These are phyloP conservation scores for Tauraco erythrolophus DNA, from an alignment of 2,113 vertebrate genomes.

Conservation along the genomic window DNA sequence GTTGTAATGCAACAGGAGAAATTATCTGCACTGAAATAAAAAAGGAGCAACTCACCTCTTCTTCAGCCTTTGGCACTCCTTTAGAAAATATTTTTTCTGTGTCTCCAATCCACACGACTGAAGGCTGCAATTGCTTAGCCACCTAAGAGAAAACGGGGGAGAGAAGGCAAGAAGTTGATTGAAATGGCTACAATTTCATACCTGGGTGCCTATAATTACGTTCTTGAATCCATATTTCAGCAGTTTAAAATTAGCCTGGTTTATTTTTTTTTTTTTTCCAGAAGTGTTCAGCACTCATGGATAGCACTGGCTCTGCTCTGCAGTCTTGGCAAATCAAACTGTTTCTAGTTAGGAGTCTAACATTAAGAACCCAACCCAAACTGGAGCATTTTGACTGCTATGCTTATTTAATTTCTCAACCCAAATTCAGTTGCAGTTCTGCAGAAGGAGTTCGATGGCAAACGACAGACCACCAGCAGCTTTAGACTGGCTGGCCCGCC, in stretches of 20 bases:
- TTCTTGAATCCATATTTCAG: neutral
- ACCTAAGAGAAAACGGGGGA: constrained; percentile 71
- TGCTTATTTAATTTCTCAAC: neutral
- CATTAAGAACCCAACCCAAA: neutral
- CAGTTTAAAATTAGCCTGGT: neutral
- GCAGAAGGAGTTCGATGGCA: neutral
- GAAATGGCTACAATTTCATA: neutral
- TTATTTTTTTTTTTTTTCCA: neutral
- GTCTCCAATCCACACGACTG: constrained; percentile 86
- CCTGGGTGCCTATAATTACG: neutral
- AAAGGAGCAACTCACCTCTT: constrained; percentile 68
- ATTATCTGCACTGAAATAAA: neutral
- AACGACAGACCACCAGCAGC: neutral
- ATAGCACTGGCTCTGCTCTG: neutral
- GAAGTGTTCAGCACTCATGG: neutral
- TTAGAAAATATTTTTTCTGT: constrained; percentile 86
- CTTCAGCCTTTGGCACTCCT: constrained; percentile 68
- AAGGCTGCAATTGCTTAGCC: constrained; percentile 84
- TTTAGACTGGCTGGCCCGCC: neutral
- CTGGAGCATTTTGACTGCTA: neutral
- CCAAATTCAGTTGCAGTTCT: neutral
- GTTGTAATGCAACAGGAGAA: neutral
- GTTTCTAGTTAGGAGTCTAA: neutral
- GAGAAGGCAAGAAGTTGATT: neutral
- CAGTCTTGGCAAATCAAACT: neutral